Evolutionary conservation across 2,888 invertebrate genomes (phyloP), one percentile per base, ranked within the genome.

Genomic region (Parnassius glacialis): DNA sequence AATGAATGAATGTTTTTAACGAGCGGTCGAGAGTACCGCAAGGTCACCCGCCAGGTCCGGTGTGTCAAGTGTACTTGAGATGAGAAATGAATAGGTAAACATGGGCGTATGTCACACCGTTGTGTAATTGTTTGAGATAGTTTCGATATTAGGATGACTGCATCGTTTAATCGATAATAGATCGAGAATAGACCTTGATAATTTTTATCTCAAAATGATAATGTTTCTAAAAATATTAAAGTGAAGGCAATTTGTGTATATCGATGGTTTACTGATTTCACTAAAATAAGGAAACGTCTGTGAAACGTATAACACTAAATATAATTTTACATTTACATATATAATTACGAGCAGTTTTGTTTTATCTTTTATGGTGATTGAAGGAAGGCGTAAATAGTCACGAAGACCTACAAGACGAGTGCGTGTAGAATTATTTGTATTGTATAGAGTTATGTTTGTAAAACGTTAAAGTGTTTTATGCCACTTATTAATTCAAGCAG

Each of bases 1-100:
- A 62, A 62, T 58, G 62, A 62, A 62, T 53, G 43, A 57, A 53
- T 43, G 48, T 47, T 61, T 61, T 59, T 54, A 56, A 52, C 3
- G 44, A 47, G 9, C 57, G 11, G 7, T 16, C 61, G 25, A 42
- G 52, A 16, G 52, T 61, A 0, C 16, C 11, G n/a, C 62, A 57
- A 62, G 62, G 62, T 58, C 58, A 54, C 2, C 42, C 45, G 25
- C 25, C 11, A n/a, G 52, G 59, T 52, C 47, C 47, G 16, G 10
- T 16, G 41, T 20, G 44, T 16, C 20, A 9, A n/a, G 43, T 53
- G 47, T 54, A 50, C 58, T 58, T 59, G 60, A 53, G 47, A 53
- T 48, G 16, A 13, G 48, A 42, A 48, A 55, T 43, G 54, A 51
- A 61, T 44, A 10, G 41, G 45, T 44, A 42, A 61, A 62, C n/a